Base-by-base conservation (phyloP, 2,888 invertebrate genomes). In the Koerneria pararmatus region DNA sequence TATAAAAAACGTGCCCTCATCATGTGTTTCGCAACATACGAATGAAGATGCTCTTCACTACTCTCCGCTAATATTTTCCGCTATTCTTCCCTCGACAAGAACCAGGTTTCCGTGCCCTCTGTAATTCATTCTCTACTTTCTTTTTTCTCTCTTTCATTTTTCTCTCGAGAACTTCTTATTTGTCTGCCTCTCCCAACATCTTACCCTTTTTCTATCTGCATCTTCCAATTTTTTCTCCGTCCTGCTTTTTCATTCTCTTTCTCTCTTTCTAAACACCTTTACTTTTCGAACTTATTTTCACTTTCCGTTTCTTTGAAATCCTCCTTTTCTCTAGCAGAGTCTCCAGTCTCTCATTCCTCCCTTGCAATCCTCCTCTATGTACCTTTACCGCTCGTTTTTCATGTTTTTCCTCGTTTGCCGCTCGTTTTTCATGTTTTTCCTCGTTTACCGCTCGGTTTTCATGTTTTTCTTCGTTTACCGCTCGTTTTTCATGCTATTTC, bases 181-280 rank as follows among this genome's bases (percentile, higher is more conserved):
- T 60, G 27, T 29, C 6, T 65, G 34, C 24, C 29, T 29, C 48
- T 35, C 32, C n/a, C n/a, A n/a, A n/a, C n/a, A n/a, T n/a, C n/a
- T n/a, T n/a, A n/a, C n/a, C n/a, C n/a, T n/a, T 41, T 32, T 56
- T 22, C 48, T 35, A 32, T 53, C 22, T 54, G n/a, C 31, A 19
- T 61, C 34, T 60, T 29, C 35, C 34, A 35, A 34, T 53, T 59
- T 66, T 34, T 58, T 8, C 65, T 58, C 48, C 41, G 22, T 29
- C 69, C 32, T 8, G 22, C 27, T 35, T 48, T 53, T 56, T 41
- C 56, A 24, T 29, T 24, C 56, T 35, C 59, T 22, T 15, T 48
- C 29, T 34, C 22, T 60, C 34, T 58, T 48, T 63, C 29, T 37
- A 66, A 61, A 54, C 66, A 56, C 53, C 22, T 54, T 46, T 27